Evolutionary conservation across 2,888 invertebrate species (phyloP).

Genomic region (Cheilosia scutellata): DNA sequence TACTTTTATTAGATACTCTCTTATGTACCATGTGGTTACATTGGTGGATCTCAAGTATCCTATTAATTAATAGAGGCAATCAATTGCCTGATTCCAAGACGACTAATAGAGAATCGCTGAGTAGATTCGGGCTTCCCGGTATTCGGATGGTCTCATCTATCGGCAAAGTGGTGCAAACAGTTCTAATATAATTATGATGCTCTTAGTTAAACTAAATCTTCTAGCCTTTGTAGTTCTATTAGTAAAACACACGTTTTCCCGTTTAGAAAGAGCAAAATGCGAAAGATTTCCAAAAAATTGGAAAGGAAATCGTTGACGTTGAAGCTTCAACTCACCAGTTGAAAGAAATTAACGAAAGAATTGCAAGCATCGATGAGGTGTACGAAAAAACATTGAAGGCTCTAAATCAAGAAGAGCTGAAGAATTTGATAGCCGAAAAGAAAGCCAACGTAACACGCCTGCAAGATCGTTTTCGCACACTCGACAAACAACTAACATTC

Average conservation of each 20-base stretch:
- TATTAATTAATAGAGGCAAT: too few relatives aligned
- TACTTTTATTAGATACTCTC: background rate
- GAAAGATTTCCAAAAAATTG: conserved; percentile 86
- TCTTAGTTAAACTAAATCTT: background rate
- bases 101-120: too few relatives aligned
- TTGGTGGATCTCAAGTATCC: too few relatives aligned
- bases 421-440: conserved; percentile 86
- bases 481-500: conserved; percentile 85
- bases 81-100: too few relatives aligned
- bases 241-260: background rate
- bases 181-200: too few relatives aligned
- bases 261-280: conserved; percentile 83
- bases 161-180: too few relatives aligned
- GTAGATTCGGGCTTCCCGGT: too few relatives aligned
- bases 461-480: conserved; percentile 86
- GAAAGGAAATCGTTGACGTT: conserved; percentile 87
- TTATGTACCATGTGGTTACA: background rate
- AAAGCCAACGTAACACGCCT: conserved; percentile 86
- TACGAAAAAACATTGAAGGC: conserved; percentile 77
- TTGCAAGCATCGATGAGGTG: conserved; percentile 80
- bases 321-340: conserved; percentile 86
- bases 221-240: too few relatives aligned
- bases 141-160: too few relatives aligned
- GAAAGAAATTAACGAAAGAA: conserved; percentile 84
- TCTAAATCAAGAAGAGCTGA: conserved; percentile 79